phyloP scores from a whole-genome alignment of 1,140 invertebrate genomes.

The Heliothis subflexa region DNA sequence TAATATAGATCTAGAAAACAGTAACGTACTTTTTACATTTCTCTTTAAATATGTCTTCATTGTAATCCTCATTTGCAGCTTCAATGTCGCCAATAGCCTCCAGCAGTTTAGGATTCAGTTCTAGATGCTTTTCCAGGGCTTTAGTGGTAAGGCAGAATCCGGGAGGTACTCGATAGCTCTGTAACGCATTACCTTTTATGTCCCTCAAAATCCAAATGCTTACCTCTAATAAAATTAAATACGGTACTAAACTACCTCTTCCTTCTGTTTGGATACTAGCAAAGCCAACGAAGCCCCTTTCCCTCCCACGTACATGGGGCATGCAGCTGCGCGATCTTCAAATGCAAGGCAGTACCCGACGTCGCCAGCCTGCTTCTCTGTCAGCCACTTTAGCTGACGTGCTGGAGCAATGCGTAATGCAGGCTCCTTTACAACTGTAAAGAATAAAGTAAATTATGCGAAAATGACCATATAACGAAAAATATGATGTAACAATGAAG shows the following conservation, averaged over 20 bases:
- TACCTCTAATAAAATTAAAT: background rate
- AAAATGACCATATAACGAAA: too few species aligned
- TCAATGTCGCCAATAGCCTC: slow-evolving; percentile 75
- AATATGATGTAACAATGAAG: too few species aligned
- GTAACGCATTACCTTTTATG: background rate
- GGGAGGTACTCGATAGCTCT: slow-evolving; percentile 85
- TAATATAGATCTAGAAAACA: background rate
- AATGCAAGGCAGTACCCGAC: slow-evolving; percentile 82
- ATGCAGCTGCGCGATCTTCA: slow-evolving; percentile 77
- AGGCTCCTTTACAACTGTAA: slow-evolving; percentile 56
- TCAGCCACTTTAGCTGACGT: slow-evolving; percentile 63
- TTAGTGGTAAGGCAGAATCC: slow-evolving; percentile 88
- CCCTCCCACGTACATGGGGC: slow-evolving; percentile 88
- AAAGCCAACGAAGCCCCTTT: slow-evolving; percentile 91
- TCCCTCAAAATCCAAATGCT: background rate
- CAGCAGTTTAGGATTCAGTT: slow-evolving; percentile 71
- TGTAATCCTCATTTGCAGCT: slow-evolving; percentile 70
- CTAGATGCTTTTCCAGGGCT: slow-evolving; percentile 87
- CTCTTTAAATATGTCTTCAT: slow-evolving; percentile 72
- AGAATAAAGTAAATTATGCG: background rate
- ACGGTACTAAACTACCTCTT: slow-evolving; percentile 69
- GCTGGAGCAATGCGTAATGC: slow-evolving; percentile 49
- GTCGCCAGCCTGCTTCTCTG: slow-evolving; percentile 55
- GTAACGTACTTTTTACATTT: slow-evolving; percentile 69
- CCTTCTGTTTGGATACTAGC: slow-evolving; percentile 83